A percentile compares a stretch with the other conserved stretches of the same genome.
phyloP scores from a whole-genome alignment of 2,113 vertebrate genomes.

The Centropus unirufus region DNA sequence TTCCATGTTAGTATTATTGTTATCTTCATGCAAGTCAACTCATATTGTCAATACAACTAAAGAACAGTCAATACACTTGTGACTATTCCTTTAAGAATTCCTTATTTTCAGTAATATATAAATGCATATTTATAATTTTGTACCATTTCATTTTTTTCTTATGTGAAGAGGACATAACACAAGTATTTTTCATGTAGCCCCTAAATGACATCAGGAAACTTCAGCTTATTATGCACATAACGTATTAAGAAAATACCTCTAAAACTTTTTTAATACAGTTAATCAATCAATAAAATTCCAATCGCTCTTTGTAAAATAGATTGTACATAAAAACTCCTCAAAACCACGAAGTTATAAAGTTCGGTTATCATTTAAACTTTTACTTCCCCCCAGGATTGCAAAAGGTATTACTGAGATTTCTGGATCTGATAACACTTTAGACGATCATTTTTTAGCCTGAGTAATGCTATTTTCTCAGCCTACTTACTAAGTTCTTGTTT shows the following conservation, averaged over 20 bases:
- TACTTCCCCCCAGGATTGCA: neutral
- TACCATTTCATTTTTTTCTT: neutral
- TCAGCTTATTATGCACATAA: neutral
- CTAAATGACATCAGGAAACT: neutral
- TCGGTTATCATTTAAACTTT: neutral
- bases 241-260: neutral
- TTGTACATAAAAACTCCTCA: neutral
- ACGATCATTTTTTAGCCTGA: rapidly evolving
- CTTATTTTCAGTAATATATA: neutral
- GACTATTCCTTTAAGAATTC: neutral
- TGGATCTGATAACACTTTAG: neutral
- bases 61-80: neutral
- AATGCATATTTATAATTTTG: neutral
- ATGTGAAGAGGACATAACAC: neutral
- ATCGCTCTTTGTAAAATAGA: neutral
- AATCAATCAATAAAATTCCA: neutral
- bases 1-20: slow-evolving; percentile 5
- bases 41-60: neutral
- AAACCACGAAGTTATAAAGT: rapidly evolving
- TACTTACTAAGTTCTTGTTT: neutral
- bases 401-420: neutral
- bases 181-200: neutral
- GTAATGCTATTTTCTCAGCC: neutral
- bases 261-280: neutral
- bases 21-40: neutral